These are phyloP conservation scores for Microchirus variegatus DNA, from an alignment of 2,797 vertebrate genomes.

Conservation along the genomic window DNA sequence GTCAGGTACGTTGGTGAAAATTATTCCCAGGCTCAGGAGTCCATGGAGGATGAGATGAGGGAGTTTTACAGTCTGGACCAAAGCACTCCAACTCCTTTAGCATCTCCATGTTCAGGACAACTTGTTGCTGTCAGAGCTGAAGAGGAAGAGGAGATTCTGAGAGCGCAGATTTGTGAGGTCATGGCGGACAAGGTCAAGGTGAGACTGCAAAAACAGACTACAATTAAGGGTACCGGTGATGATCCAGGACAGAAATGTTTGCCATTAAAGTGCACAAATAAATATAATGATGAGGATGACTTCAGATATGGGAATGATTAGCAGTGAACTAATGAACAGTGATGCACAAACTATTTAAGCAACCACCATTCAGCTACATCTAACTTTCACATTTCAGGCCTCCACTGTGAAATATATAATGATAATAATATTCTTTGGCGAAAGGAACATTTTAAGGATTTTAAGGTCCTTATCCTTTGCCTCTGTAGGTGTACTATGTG, in stretches of 20 bases:
- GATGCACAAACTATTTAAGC: no score
- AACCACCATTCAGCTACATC: not conserved
- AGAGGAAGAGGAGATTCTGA: constrained; percentile 91
- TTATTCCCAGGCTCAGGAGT: constrained; percentile 93
- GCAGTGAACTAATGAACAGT: no score
- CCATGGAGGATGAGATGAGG: constrained; percentile 96
- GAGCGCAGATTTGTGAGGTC: constrained; percentile 86
- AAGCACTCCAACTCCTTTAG: constrained; percentile 61
- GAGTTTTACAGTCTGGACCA: constrained; percentile 84
- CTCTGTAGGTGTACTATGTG: constrained; percentile 89
- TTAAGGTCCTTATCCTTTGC: constrained; percentile 2
- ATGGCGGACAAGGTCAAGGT: constrained; percentile 89
- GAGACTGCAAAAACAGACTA: constrained; percentile 25
- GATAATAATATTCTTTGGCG: no score
- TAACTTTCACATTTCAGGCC: not conserved
- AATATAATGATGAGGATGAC: no score
- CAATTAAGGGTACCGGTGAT: rapidly evolving
- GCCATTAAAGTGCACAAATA: no score
- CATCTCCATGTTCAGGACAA: constrained; percentile 80
- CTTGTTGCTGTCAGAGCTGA: constrained; percentile 88
- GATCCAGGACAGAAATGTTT: no score
- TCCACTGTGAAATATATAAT: not conserved
- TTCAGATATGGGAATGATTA: no score
- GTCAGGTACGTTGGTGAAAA: constrained; percentile 92
- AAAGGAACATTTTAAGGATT: not conserved